Conservation (phyloP, 2,797 vertebrate genomes). For the Poecilia gillii region DNA sequence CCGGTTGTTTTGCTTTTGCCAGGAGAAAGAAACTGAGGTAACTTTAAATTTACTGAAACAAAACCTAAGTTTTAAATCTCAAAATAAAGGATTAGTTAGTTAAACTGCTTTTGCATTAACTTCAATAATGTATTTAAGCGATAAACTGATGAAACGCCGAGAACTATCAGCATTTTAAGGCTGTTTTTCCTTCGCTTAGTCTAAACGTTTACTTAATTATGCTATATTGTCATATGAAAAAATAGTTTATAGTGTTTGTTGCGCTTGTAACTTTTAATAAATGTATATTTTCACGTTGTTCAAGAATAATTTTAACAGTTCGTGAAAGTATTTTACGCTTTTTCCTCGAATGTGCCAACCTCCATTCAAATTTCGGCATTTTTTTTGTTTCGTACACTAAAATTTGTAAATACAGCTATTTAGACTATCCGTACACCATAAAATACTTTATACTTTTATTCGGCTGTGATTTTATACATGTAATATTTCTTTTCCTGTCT, state of each 20-base stretch:
- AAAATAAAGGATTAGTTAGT: not conserved
- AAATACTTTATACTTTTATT: constrained; percentile 8
- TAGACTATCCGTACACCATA: fast-evolving
- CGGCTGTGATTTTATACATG: not conserved
- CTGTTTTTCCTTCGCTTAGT: not conserved
- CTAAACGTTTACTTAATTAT: not conserved
- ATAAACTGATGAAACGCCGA: not conserved
- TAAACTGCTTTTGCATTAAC: not conserved
- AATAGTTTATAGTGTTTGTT: not conserved
- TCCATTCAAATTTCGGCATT: fast-evolving
- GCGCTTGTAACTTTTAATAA: not conserved
- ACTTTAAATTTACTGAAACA: not conserved
- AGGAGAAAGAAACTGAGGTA: constrained; percentile 29
- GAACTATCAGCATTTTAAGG: not conserved
- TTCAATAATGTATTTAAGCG: not conserved
- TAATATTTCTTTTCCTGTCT: not conserved
- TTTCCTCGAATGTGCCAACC: not conserved
- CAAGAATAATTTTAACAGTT: not conserved
- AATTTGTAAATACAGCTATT: fast-evolving
- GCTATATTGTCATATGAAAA: not conserved
- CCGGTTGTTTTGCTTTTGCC: not conserved
- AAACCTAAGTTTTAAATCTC: fast-evolving
- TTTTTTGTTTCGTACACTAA: not conserved
- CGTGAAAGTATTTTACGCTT: not conserved
- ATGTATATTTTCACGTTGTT: not conserved